phyloP scores from a whole-genome alignment of 2,797 vertebrate genomes.

The Melanotaenia trifasciata region DNA sequence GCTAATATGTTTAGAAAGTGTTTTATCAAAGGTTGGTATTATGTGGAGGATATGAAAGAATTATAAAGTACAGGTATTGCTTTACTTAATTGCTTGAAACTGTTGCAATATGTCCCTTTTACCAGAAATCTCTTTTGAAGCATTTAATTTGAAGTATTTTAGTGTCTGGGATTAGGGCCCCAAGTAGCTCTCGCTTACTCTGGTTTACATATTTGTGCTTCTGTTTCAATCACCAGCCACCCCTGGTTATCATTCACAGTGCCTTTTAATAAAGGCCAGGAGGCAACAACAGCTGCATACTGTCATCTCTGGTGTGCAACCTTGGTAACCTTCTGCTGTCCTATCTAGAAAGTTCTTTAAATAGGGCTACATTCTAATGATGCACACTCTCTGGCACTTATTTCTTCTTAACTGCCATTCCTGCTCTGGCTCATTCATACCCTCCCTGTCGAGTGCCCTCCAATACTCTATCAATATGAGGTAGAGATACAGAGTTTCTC shows the following conservation, averaged over 20 bases:
- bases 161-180: no score
- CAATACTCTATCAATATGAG: slow-evolving; percentile 29
- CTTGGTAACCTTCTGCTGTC: slow-evolving; percentile 1
- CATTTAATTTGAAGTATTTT: no score
- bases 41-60: no score
- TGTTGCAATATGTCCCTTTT: no score
- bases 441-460: slow-evolving; percentile 13
- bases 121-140: no score
- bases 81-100: no score
- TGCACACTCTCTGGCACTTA: background rate
- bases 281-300: slow-evolving; percentile 6
- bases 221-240: no score
- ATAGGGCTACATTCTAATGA: slow-evolving; percentile 1
- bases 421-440: slow-evolving; percentile 1
- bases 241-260: background rate
- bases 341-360: background rate
- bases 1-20: no score
- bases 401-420: slow-evolving; percentile 9
- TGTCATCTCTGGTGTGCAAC: slow-evolving; percentile 5
- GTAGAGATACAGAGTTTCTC: slow-evolving; percentile 16
- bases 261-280: slow-evolving; percentile 1
- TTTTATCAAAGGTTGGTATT: no score
- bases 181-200: no score
- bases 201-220: no score
- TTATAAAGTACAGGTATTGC: no score